A percentile compares a stretch with the other conserved stretches of the same genome.
phyloP scores from a whole-genome alignment of 2,797 vertebrate species.

The Micrastur ruficollis region DNA sequence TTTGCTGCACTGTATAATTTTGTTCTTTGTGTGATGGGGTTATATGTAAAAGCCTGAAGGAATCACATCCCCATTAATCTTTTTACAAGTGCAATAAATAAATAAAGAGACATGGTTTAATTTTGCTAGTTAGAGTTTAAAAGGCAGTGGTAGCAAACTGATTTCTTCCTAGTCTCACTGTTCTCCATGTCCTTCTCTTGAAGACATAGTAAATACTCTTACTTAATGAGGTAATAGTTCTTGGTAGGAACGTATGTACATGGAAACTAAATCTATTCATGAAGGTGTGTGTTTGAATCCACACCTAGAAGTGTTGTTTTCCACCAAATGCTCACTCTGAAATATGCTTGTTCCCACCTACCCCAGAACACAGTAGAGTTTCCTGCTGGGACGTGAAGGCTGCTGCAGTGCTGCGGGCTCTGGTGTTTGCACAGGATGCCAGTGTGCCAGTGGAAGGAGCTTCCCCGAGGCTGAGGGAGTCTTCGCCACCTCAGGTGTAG shows the following conservation, averaged over 20 bases:
- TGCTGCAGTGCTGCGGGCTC: background rate
- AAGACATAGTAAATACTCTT: slow-evolving; percentile 7
- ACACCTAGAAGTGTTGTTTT: background rate
- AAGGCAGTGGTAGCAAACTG: slow-evolving; percentile 51
- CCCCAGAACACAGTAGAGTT: fast-evolving
- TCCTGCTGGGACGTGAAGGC: background rate
- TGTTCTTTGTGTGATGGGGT: slow-evolving; percentile 71
- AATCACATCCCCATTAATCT: slow-evolving; percentile 77
- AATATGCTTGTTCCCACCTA: background rate
- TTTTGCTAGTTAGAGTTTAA: slow-evolving; percentile 74
- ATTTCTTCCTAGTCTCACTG: slow-evolving; percentile 33
- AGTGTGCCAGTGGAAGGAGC: fast-evolving
- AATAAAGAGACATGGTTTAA: slow-evolving; percentile 77
- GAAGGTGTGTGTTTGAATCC: background rate
- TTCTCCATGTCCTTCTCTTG: slow-evolving; percentile 17
- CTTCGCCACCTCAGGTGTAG: background rate
- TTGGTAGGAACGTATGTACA: background rate
- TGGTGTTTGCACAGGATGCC: background rate
- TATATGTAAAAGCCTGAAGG: slow-evolving; percentile 79
- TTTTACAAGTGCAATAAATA: slow-evolving; percentile 80
- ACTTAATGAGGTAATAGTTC: background rate
- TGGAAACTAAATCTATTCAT: background rate
- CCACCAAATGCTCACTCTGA: background rate
- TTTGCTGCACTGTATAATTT: slow-evolving; percentile 76
- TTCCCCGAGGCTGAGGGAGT: background rate